A percentile compares a stretch with the other conserved stretches of the same genome.
Conservation (phyloP, 2,113 vertebrate species). For the Gulo gulo region DNA sequence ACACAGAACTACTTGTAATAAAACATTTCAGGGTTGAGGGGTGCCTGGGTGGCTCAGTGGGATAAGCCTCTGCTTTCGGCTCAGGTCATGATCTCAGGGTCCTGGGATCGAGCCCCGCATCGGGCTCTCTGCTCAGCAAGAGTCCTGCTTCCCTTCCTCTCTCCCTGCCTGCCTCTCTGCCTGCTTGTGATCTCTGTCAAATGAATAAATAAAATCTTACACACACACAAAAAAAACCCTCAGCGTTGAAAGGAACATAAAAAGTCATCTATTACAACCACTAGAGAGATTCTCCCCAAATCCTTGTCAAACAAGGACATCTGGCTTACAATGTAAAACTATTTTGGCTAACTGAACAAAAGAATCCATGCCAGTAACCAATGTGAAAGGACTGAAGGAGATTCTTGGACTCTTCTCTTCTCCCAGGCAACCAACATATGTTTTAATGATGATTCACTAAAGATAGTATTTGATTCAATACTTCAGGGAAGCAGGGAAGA, state of each 20-base stretch:
- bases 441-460: not conserved
- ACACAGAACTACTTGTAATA: not conserved
- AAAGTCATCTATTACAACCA: not conserved
- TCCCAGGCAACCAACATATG: not conserved
- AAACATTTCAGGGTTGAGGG: not conserved
- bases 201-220: too few relatives aligned
- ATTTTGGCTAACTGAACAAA: not conserved
- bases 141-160: too few relatives aligned
- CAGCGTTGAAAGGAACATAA: not conserved
- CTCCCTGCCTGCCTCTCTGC: too few relatives aligned
- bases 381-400: not conserved
- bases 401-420: not conserved
- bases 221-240: too few relatives aligned
- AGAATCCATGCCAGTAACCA: not conserved
- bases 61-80: too few relatives aligned
- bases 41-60: too few relatives aligned
- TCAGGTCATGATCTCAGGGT: too few relatives aligned
- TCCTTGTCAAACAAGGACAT: not conserved
- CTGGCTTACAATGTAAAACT: not conserved
- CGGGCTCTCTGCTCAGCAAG: too few relatives aligned
- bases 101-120: too few relatives aligned
- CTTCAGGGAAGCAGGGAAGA: not conserved
- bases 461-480: constrained; percentile 13
- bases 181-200: too few relatives aligned
- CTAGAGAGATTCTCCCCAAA: not conserved